Evolutionary conservation across 2,113 vertebrate genomes (phyloP), one percentile per base, ranked within the genome.

Genomic region (Ovibos moschatus): DNA sequence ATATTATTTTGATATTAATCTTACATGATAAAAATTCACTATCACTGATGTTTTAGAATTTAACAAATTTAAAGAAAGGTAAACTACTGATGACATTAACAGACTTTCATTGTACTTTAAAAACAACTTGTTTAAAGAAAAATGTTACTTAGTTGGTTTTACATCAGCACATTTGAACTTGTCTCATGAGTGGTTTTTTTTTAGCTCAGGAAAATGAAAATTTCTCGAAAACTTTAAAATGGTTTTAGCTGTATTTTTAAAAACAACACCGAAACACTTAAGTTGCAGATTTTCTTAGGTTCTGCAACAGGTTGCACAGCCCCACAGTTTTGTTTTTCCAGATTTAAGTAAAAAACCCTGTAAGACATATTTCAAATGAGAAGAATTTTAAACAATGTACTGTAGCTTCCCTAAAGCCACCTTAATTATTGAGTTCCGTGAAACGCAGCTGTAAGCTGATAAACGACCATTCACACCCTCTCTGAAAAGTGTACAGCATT

Each of bases 341-440:
- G 58, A 96, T 64, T 78, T 81, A 87, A 53, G 51, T 47, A 84
- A 57, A 95, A 96, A 94, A 87, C 87, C 71, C 60, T 90, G 30
- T 51, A 25, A 94, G 50, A 92, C 7, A 82, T 60, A 74, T 15
- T 43, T 53, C 71, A 82, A 28, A 43, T 36, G 28, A 82, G 58
- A 95, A n/a, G 33, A 60, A 51, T 94, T 79, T 87, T 57, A 45
- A 21, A 88, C 40, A 62, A 82, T 47, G 25, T 2, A 85, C 8
- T 11, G 19, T 13, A 40, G 17, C 23, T 95, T 82, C 33, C 55
- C 58, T 40, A 91, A 94, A 88, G 16, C n/a, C 50, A 36, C 15
- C 36, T 84, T 85, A 64, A 45, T 60, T 83, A 87, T 5, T 83
- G 83, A 71, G 40, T 71, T 94, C 45, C 19, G 28, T 76, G 51